Evolutionary conservation across 1,140 invertebrate genomes (phyloP), one percentile per base, ranked within the genome.

Genomic region (Wasmannia auropunctata): DNA sequence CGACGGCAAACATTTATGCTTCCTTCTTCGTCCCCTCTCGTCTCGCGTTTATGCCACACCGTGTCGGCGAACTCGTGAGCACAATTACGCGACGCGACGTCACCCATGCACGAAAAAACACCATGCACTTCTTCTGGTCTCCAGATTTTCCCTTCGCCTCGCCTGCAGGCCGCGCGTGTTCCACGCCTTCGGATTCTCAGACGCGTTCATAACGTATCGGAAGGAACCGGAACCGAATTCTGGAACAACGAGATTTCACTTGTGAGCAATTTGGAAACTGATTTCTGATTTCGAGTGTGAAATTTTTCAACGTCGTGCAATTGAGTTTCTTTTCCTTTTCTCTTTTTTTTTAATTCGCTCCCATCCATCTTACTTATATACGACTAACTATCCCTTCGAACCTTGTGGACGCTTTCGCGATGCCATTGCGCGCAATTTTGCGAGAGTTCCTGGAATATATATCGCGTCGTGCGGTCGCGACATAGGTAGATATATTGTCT

Each of bases 11-110:
- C 63, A 43, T 79, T 81, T 56, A 56, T 14, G 49, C n/a, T 60
- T 74, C 40, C 67, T 46, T 34, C 51, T 37, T 3, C 76, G 43
- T 80, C 31, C 31, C 31, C 28, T 80, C 25, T 25, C 51, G 19
- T 22, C 34, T 56, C 51, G 22, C 37, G 51, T 58, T n/a, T 16
- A 5, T 34, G 49, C 54, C 37, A 37, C 25, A 43, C 22, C 16
- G 22, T 60, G 79, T 83, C 51, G 79, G 51, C 28, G 54, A 83
- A 83, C 67, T 58, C 22, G 51, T 14, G 14, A 58, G 51, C 19
- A 46, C 51, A 60, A 72, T 74, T 43, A 62, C 51, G 37, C 65
- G 25, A 72, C 65, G 49, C 79, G 67, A 72, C 40, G 40, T 74
- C 51, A 72, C 37, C 25, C 34, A 40, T 72, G 37, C 37, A 60